Percentiles rank a stretch among this genome's conserved stretches.
phyloP scores from a whole-genome alignment of 2,888 invertebrate genomes.

The Aplocera efformata region DNA sequence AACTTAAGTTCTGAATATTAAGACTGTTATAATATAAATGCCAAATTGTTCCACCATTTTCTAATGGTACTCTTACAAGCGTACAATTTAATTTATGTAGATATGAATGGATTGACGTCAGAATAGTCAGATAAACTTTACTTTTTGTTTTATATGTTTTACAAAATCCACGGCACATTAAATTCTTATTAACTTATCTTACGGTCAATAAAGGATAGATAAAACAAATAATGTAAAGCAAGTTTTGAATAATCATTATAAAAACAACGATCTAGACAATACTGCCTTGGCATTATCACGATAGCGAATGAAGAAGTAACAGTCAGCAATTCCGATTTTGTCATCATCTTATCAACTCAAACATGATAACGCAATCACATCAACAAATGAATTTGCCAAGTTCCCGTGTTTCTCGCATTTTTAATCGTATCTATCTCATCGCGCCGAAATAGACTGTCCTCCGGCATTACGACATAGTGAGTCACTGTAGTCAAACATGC shows the following conservation, averaged over 20 bases:
- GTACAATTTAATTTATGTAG: conserved; percentile 3
- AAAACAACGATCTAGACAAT: conserved; percentile 18
- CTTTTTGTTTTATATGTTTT: no score
- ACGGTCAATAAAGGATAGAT: no score
- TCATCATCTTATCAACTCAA: conserved; percentile 23
- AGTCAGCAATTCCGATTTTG: conserved; percentile 19
- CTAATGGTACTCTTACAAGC: no score
- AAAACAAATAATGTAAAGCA: conserved; percentile 2
- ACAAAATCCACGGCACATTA: no score
- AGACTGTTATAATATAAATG: no score
- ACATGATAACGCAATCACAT: conserved; percentile 16
- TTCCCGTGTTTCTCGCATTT: conserved; percentile 36
- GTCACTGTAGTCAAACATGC: conserved; percentile 62
- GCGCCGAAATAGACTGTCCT: conserved; percentile 74
- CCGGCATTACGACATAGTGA: conserved; percentile 67
- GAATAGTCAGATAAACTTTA: no score
- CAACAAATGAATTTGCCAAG: conserved; percentile 19
- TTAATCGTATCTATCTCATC: conserved; percentile 63
- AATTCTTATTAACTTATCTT: no score
- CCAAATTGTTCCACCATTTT: no score
- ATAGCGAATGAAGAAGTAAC: conserved; percentile 18
- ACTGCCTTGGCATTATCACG: conserved; percentile 12
- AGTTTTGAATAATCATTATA: not conserved
- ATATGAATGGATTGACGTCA: conserved; percentile 16
- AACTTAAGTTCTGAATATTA: no score